Evolutionary conservation across 2,113 vertebrate genomes (phyloP).

Genomic region (Notiomystis cincta): DNA sequence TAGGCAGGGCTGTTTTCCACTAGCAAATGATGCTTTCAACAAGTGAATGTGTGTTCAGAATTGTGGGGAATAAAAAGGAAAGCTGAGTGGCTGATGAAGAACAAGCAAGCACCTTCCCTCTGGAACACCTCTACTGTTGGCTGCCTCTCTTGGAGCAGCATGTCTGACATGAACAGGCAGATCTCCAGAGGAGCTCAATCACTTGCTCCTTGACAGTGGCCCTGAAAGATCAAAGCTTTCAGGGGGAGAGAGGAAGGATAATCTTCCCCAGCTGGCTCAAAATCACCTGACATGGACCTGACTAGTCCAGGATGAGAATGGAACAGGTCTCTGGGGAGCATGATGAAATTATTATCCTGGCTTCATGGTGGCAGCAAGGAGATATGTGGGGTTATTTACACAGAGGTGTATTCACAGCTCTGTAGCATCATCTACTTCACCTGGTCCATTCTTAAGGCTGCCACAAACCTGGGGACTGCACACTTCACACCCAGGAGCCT

Average conservation of each 20-base stretch:
- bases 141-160: neutral
- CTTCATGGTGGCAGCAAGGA: neutral
- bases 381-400: neutral
- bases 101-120: rapidly evolving
- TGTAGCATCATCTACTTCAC: neutral
- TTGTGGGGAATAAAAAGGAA: neutral
- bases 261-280: neutral
- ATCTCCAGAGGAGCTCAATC: neutral
- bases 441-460: neutral
- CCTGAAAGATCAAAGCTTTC: neutral
- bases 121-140: neutral
- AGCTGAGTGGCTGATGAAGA: neutral
- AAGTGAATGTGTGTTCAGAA: neutral
- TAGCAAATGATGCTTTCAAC: neutral
- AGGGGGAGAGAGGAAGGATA: neutral
- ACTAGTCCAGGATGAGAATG: neutral
- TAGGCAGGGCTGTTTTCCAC: neutral
- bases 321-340: neutral
- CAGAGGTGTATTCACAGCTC: neutral
- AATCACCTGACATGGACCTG: neutral
- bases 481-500: neutral
- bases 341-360: rapidly evolving
- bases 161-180: neutral
- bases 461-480: neutral
- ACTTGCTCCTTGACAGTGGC: neutral